A percentile compares a stretch with the other conserved stretches of the same genome.
Conservation (phyloP, 1,140 invertebrate species). For the Drosophila pruinosa region DNA sequence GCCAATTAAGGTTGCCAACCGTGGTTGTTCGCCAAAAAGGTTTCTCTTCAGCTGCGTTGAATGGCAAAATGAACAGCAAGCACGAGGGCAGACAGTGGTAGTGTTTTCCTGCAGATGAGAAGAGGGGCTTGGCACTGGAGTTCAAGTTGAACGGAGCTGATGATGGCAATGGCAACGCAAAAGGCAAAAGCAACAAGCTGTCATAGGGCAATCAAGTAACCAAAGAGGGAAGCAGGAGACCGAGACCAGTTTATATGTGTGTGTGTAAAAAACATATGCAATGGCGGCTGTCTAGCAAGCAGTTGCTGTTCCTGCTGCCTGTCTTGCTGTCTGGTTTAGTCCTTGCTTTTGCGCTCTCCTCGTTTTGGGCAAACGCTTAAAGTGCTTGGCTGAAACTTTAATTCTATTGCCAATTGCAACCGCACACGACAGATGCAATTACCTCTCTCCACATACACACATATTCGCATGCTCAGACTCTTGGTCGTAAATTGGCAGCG, state of each 20-base stretch:
- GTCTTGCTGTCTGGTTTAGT: background rate
- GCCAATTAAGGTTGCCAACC: constrained; percentile 43
- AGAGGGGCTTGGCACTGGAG: background rate
- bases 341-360: background rate
- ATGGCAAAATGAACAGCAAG: background rate
- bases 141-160: background rate
- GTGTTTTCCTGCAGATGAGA: background rate
- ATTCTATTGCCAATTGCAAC: constrained; percentile 53
- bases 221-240: background rate
- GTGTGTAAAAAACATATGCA: constrained; percentile 13
- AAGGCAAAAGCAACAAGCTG: constrained; percentile 3
- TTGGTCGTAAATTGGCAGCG: constrained; percentile 67
- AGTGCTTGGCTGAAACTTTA: constrained; percentile 38
- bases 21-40: constrained; percentile 17
- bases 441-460: constrained; percentile 3
- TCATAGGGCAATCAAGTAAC: constrained; percentile 3
- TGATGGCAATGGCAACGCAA: constrained; percentile 2
- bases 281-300: background rate
- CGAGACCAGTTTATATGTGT: constrained; percentile 1
- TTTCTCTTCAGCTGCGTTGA: constrained; percentile 12
- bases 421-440: constrained; percentile 44
- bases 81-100: background rate
- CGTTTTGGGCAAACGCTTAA: constrained; percentile 24
- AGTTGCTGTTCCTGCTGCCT: background rate
- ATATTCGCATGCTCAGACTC: background rate